Conservation (phyloP, 2,113 vertebrate genomes). For the Phaethon lepturus region DNA sequence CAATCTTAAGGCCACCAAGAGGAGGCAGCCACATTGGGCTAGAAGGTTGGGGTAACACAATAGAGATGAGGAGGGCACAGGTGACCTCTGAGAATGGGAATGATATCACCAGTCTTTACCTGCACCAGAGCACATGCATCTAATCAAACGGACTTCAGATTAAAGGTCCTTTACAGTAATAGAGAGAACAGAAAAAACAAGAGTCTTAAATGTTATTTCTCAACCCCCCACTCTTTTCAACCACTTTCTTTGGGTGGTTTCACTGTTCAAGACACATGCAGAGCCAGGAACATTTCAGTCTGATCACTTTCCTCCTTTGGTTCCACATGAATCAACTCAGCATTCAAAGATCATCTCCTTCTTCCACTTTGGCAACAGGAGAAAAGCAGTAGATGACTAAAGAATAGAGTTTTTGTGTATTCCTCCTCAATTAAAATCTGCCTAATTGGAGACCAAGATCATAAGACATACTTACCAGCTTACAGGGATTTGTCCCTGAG, state of each 20-base stretch:
- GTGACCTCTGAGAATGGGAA: background rate
- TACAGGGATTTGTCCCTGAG: background rate
- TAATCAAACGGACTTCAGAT: background rate
- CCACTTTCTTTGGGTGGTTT: background rate
- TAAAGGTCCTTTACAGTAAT: background rate
- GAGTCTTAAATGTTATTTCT: background rate
- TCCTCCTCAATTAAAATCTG: background rate
- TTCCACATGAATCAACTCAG: background rate
- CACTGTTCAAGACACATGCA: background rate
- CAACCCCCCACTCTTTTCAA: background rate
- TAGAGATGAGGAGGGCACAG: background rate
- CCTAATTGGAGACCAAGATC: background rate
- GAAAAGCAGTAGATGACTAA: background rate
- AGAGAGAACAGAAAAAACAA: background rate
- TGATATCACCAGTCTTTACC: background rate
- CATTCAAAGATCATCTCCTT: background rate
- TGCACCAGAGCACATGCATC: background rate
- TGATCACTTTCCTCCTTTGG: background rate
- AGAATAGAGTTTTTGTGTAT: background rate
- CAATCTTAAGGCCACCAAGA: background rate
- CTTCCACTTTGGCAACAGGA: background rate
- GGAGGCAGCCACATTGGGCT: too few species aligned
- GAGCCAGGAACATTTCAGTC: background rate
- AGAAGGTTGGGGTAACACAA: background rate
- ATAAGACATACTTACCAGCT: background rate